These are phyloP conservation scores for Oscheius sp. DNA, from an alignment of 2,888 invertebrate genomes.

Conservation along the genomic window DNA sequence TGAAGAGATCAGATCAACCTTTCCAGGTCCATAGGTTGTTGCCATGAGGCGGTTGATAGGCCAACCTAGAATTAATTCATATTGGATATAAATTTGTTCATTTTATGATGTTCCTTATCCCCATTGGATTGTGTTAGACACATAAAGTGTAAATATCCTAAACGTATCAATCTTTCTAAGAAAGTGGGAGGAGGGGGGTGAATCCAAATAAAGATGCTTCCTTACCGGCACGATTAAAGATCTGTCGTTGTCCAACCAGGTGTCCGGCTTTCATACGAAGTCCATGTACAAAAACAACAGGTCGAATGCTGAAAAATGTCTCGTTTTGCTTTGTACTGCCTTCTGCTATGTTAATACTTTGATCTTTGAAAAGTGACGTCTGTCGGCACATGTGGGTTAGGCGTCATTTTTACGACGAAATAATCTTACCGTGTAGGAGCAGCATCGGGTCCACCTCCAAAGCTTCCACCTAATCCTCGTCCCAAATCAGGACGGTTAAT, in stretches of 20 bases:
- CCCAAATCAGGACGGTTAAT: conserved; percentile 16
- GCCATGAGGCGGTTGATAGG: conserved; percentile 18
- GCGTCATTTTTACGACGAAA: no score
- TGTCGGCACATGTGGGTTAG: not conserved
- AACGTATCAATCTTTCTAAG: no score
- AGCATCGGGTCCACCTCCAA: conserved; percentile 17
- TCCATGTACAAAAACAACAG: conserved; percentile 30
- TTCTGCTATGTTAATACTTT: not conserved
- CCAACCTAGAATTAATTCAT: conserved; percentile 18
- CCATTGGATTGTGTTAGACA: no score
- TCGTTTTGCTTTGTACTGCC: not conserved
- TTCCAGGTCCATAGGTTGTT: conserved; percentile 29
- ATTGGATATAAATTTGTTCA: not conserved
- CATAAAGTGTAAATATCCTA: no score
- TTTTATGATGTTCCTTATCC: not conserved
- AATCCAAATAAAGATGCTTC: no score
- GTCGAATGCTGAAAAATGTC: conserved; percentile 24
- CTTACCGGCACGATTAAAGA: conserved; percentile 13
- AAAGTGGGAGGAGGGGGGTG: no score
- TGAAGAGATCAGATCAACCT: not conserved
- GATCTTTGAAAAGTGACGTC: not conserved
- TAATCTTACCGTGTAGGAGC: conserved; percentile 6
- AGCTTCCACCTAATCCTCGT: conserved; percentile 9
- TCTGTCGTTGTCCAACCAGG: conserved; percentile 8
- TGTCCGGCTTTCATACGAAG: conserved; percentile 30